Base-by-base conservation (phyloP, 2,888 invertebrate genomes). In the Apodemia duryi region DNA sequence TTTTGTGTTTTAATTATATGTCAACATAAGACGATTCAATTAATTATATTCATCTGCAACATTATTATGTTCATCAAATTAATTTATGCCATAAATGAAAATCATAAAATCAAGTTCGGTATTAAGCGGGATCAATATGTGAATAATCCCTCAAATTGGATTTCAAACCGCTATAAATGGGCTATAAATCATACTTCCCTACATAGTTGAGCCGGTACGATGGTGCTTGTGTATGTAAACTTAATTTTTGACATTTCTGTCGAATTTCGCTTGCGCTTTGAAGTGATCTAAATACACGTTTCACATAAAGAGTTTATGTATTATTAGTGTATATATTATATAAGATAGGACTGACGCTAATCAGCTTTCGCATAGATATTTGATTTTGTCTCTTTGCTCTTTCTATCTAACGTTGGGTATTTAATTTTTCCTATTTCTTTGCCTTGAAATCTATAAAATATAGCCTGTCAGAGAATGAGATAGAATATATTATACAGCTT, bases 271-370 rank as follows among this genome's bases (percentile, higher is more conserved):
- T 49, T 2, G 49, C 10, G n/a, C 49, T 49, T 49, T 49, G 49
- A 49, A 49, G 49, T n/a, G 49, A 49, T n/a, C 49, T 49, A 49
- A n/a, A 49, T 49, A n/a, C 49, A n/a, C n/a, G 49, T 49, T 49
- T 49, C 49, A n/a, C 49, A 49, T 49, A 5, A 49, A 6, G n/a
- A n/a, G n/a, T n/a, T n/a, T n/a, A n/a, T n/a, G n/a, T n/a, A n/a
- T n/a, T n/a, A n/a, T n/a, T n/a, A n/a, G n/a, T n/a, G n/a, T n/a
- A n/a, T n/a, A n/a, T n/a, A n/a, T n/a, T n/a, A n/a, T n/a, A n/a
- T n/a, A n/a, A n/a, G n/a, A n/a, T 21, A 49, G 49, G 49, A 49
- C n/a, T 6, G 6, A n/a, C 6, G 49, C 49, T n/a, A 2, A 49
- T 49, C n/a, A 49, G 49, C n/a, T 49, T 49, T 49, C n/a, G 49